Percentiles rank a stretch among this genome's conserved stretches.
Evolutionary conservation across 92 coral and sea anemone species (phyloP).

Genomic region (Epizoanthus stellaris): DNA sequence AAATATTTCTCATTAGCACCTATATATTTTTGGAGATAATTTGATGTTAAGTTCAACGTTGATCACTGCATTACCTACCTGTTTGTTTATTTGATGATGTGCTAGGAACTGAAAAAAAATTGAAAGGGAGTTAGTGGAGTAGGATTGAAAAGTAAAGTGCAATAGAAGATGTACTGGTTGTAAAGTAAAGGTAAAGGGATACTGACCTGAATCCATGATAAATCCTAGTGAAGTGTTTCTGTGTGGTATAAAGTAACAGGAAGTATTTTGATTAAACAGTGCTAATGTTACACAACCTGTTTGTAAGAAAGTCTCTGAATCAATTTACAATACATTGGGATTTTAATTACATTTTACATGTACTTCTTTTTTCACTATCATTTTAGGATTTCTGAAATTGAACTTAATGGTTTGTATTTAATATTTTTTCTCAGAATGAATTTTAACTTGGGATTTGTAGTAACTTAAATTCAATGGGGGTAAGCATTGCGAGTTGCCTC

Average conservation of each 20-base stretch:
- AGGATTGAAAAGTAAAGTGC: too few species aligned
- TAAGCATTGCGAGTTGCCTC: neutral
- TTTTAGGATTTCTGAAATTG: conserved; percentile 5
- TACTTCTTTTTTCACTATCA: neutral
- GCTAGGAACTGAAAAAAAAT: too few species aligned
- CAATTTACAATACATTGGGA: neutral
- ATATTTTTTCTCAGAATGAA: neutral
- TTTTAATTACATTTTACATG: neutral
- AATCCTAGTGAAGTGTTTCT: too few species aligned
- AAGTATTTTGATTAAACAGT: too few species aligned
- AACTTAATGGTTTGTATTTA: neutral
- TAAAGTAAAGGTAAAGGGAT: too few species aligned
- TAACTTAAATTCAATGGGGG: too few species aligned
- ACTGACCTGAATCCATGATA: too few species aligned
- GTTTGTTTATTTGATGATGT: neutral
- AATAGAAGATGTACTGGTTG: too few species aligned
- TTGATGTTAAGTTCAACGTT: neutral
- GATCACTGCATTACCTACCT: neutral
- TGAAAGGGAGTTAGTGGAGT: too few species aligned
- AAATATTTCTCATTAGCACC: neutral
- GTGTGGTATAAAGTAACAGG: too few species aligned
- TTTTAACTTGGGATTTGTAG: neutral
- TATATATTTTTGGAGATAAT: neutral
- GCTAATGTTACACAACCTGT: neutral
- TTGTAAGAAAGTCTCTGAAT: neutral